phyloP scores from a whole-genome alignment of 2,888 invertebrate genomes.

The Rhingia campestris region DNA sequence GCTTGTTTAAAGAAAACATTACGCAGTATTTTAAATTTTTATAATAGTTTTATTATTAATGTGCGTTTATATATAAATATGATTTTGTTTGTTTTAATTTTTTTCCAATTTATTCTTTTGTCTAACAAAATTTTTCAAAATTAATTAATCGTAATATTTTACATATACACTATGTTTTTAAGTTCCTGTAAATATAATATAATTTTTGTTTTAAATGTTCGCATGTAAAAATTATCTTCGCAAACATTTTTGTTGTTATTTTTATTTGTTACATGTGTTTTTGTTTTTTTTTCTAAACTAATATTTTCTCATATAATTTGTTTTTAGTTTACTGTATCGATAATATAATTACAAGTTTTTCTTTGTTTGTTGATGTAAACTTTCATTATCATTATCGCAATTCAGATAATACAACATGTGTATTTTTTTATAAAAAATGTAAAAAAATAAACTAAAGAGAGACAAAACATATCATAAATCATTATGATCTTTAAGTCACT shows the following conservation, averaged over 20 bases:
- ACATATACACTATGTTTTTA: slow-evolving; percentile 53
- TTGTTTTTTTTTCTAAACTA: slow-evolving; percentile 50
- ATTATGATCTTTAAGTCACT: slow-evolving; percentile 60
- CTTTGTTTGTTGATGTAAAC: slow-evolving; percentile 72
- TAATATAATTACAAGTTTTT: slow-evolving; percentile 73
- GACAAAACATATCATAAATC: slow-evolving; percentile 34
- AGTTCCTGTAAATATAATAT: slow-evolving; percentile 70
- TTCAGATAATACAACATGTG: slow-evolving; percentile 64
- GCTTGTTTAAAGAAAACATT: slow-evolving; percentile 50
- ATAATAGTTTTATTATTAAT: slow-evolving; percentile 63
- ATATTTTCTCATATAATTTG: slow-evolving; percentile 36
- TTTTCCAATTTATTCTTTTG: slow-evolving; percentile 52
- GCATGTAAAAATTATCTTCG: slow-evolving; percentile 57
- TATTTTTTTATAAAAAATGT: slow-evolving; percentile 29
- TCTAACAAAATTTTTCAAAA: slow-evolving; percentile 66
- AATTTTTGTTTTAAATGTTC: slow-evolving; percentile 54
- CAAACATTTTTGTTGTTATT: slow-evolving; percentile 39
- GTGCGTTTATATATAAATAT: slow-evolving; percentile 68
- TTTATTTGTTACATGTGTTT: slow-evolving; percentile 7
- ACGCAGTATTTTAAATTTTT: slow-evolving; percentile 45
- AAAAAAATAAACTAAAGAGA: slow-evolving; percentile 3
- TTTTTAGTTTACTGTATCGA: slow-evolving; percentile 70
- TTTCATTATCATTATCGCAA: slow-evolving; percentile 71
- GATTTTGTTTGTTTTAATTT: slow-evolving; percentile 29
- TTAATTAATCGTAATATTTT: slow-evolving; percentile 57